Percentiles rank a stretch among this genome's conserved stretches.
phyloP scores from a whole-genome alignment of 2,797 vertebrate genomes.

The Myotis vivesi region DNA sequence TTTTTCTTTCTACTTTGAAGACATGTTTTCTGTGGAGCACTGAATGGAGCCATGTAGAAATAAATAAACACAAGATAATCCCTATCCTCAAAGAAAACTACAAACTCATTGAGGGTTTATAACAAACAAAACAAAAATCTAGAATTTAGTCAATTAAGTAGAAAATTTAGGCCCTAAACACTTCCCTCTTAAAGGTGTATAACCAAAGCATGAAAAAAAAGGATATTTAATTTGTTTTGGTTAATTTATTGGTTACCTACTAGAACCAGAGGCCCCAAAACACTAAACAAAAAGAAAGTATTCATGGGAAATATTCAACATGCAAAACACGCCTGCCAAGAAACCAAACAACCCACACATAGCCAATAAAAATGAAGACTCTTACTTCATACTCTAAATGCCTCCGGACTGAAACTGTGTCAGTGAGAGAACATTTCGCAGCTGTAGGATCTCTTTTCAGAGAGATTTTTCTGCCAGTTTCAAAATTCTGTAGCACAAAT shows the following conservation, averaged over 20 bases:
- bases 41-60: conserved; percentile 32
- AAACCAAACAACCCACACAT: conserved; percentile 69
- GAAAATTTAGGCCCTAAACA: conserved; percentile 60
- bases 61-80: conserved; percentile 69
- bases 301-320: conserved; percentile 74
- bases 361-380: conserved; percentile 68
- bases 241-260: conserved; percentile 73
- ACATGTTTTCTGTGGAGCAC: conserved; percentile 22
- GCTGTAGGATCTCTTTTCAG: conserved; percentile 43
- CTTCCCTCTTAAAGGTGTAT: conserved; percentile 54
- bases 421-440: conserved; percentile 48
- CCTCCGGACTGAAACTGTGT: conserved; percentile 56
- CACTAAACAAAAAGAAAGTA: conserved; percentile 69
- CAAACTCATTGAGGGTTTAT: conserved; percentile 50
- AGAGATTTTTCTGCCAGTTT: conserved; percentile 20
- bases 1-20: not conserved
- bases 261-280: conserved; percentile 51
- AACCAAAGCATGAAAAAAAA: conserved; percentile 61
- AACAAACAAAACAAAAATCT: conserved; percentile 64
- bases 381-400: conserved; percentile 69
- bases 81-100: conserved; percentile 56
- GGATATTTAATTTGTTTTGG: conserved; percentile 74
- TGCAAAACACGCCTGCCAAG: conserved; percentile 70
- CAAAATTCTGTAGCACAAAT: conserved; percentile 49
- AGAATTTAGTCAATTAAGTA: conserved; percentile 61